Base-by-base conservation (phyloP, 2,113 vertebrate species). In the Thinocorus orbignyianus region DNA sequence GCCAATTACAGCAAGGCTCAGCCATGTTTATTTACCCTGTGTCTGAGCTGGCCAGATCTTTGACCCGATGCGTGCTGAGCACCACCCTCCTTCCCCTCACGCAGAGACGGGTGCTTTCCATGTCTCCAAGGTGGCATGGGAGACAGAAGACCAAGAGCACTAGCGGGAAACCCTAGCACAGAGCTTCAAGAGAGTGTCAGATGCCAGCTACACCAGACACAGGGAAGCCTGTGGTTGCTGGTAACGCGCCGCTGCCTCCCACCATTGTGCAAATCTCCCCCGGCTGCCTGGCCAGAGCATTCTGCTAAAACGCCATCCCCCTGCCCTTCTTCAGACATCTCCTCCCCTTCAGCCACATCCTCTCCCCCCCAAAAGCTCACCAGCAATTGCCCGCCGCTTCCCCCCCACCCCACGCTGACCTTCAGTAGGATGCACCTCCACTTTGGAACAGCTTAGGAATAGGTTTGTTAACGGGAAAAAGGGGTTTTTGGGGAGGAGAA, bases 21-120 rank as follows among this genome's bases (percentile, higher is more conserved):
- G 69, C 87, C 86, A 39, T 55, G 55, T 95, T 96, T 96, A 80
- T 96, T 96, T 96, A 96, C 87, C 71, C 87, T 61, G 37, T 7
- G 62, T 41, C 90, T 93, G 84, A 87, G 93, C 81, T 80, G 92
- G 93, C 57, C 70, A 89, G 93, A 89, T 92, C 94, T 95, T 92
- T 93, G 91, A 91, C 93, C 93, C 46, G 4, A 8, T 17, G 54
- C 1, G 6, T 25, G 79, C 70, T 46, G 24, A 95, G 44, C 86
- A 39, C 39, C 83, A 69, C 82, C 88, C 88, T 88, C 77, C 64
- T 78, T 69, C 58, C n/a, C 39, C 37, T 80, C 28, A n/a, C 0
- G 1, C 31, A 44, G 35, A 28, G 37, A 41, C 18, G 9, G 44
- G 65, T 16, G 26, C 49, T 71, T 48, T 60, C 69, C 79, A 3